Conservation (phyloP, 2,113 vertebrate genomes). For the Heterochromis multidens region DNA sequence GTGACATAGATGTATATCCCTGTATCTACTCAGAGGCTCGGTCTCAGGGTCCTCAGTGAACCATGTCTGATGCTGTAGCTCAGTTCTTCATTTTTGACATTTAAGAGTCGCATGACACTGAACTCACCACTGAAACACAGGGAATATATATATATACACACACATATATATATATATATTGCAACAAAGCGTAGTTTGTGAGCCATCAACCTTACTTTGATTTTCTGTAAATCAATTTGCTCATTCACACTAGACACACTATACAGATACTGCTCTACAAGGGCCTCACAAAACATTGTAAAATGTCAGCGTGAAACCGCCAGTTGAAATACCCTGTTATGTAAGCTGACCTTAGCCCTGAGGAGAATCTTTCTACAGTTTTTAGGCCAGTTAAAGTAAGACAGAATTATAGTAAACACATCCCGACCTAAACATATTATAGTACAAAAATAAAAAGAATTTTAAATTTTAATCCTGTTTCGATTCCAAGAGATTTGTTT, state of each 20-base stretch:
- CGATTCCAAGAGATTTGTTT: not conserved
- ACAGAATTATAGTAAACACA: not conserved
- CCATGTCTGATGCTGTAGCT: not conserved
- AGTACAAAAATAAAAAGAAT: not conserved
- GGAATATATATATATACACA: no score
- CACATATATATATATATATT: not conserved
- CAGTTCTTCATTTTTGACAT: not conserved
- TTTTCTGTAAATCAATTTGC: not conserved
- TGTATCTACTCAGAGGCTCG: not conserved
- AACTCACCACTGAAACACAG: not conserved
- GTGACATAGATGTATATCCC: not conserved
- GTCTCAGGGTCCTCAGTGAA: not conserved
- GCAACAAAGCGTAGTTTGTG: not conserved
- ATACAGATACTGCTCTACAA: not conserved
- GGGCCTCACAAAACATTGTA: not conserved
- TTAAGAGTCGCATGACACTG: not conserved
- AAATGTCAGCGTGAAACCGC: not conserved
- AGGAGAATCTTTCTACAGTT: not conserved
- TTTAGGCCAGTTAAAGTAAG: slow-evolving; percentile 12
- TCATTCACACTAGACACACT: not conserved
- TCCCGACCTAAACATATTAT: not conserved
- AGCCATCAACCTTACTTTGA: not conserved
- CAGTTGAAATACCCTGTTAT: slow-evolving; percentile 35
- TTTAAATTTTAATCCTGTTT: slow-evolving; percentile 16
- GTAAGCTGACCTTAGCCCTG: slow-evolving; percentile 38